phyloP scores from a whole-genome alignment of 2,113 vertebrate species.

The Triplophysa tibetana region DNA sequence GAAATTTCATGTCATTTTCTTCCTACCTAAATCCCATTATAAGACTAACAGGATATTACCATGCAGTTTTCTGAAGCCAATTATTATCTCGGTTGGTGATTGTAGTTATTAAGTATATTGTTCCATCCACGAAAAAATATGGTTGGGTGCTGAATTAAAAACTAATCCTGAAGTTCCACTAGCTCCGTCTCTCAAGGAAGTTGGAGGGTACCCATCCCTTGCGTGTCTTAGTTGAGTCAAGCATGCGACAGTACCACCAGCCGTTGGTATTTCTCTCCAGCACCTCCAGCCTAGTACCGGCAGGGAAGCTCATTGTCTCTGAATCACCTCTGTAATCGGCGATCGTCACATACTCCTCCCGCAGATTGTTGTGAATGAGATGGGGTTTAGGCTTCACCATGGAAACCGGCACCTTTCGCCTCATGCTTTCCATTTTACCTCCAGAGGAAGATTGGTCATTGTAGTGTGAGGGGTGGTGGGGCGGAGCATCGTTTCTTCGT shows the following conservation, averaged over 20 bases:
- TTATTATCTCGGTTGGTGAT: not conserved
- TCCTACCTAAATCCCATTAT: not conserved
- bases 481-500: slow-evolving; percentile 86
- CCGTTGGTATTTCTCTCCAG: slow-evolving; percentile 95
- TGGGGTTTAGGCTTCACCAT: slow-evolving; percentile 91
- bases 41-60: not conserved
- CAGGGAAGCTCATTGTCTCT: slow-evolving; percentile 92
- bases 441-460: slow-evolving; percentile 16
- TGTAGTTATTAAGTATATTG: not conserved
- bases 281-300: slow-evolving; percentile 94
- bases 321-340: slow-evolving; percentile 95
- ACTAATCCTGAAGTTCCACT: slow-evolving; percentile 29
- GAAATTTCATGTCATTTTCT: not conserved
- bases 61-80: not conserved
- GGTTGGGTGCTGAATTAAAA: not conserved
- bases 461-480: slow-evolving; percentile 36
- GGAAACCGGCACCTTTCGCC: slow-evolving; percentile 88
- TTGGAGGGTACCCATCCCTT: slow-evolving; percentile 99
- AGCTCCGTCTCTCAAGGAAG: slow-evolving; percentile 97
- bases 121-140: not conserved
- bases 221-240: slow-evolving; percentile 86
- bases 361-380: slow-evolving; percentile 93
- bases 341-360: slow-evolving; percentile 93
- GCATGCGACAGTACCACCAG: slow-evolving; percentile 99
- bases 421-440: slow-evolving; percentile 48